These are phyloP conservation scores for Xylota sylvarum DNA, from an alignment of 2,888 invertebrate species.

Conservation along the genomic window DNA sequence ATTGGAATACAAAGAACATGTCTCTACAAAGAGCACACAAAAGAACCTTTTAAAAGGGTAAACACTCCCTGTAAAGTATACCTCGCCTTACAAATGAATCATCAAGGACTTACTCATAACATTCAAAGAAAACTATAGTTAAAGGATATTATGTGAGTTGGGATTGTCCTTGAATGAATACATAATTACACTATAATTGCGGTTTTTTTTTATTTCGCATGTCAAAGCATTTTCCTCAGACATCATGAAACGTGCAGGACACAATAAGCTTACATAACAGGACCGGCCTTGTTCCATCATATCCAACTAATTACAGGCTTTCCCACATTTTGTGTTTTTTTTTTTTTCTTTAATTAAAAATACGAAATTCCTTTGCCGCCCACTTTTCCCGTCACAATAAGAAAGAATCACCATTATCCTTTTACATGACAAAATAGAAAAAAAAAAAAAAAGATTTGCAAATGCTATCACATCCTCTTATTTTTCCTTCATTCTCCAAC, in stretches of 20 bases:
- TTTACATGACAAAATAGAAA: constrained; percentile 10
- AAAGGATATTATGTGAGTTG: constrained; percentile 4
- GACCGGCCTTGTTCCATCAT: constrained; percentile 25
- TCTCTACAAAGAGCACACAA: background rate
- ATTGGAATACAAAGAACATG: background rate
- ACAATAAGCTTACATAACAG: constrained; percentile 19
- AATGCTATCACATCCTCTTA: constrained; percentile 10
- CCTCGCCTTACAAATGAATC: constrained; percentile 22
- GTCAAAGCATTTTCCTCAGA: background rate
- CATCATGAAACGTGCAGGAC: background rate
- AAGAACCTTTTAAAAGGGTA: background rate
- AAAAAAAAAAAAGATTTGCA: background rate
- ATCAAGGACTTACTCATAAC: constrained; percentile 17
- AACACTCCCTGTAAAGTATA: constrained; percentile 18
- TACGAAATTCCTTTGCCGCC: background rate
- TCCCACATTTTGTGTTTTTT: background rate
- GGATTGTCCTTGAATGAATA: constrained; percentile 15
- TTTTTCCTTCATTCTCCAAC: constrained; percentile 4
- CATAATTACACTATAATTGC: constrained; percentile 4
- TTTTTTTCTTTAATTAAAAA: constrained; percentile 29
- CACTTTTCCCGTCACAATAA: background rate
- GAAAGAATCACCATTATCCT: background rate
- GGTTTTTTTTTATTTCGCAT: constrained; percentile 20
- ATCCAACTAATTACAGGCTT: constrained; percentile 48
- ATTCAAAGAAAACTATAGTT: background rate